Evolutionary conservation across 2,797 vertebrate species (phyloP).

Genomic region (Galagoides demidoff): DNA sequence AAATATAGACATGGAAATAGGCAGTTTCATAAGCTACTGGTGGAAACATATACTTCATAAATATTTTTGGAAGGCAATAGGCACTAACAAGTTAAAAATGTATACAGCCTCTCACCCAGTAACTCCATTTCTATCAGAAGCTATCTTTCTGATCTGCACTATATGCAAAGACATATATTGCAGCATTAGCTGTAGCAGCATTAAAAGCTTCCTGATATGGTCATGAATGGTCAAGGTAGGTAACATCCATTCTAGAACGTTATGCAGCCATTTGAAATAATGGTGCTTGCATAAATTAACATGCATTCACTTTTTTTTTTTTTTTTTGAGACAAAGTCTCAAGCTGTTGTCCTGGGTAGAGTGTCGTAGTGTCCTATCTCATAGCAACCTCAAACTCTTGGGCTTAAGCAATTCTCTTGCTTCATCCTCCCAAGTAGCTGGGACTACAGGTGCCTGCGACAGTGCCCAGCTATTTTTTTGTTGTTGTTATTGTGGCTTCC

Average conservation of each 20-base stretch:
- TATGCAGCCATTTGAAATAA: conserved; percentile 35
- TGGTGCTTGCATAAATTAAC: neutral
- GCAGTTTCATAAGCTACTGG: neutral
- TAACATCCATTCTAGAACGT: neutral
- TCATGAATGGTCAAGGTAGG: neutral
- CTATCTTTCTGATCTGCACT: conserved; percentile 49
- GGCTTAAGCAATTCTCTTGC: too few species aligned
- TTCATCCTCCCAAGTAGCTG: too few species aligned
- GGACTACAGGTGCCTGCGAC: too few species aligned
- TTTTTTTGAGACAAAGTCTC: too few species aligned
- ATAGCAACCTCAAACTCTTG: too few species aligned
- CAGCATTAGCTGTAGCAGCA: neutral
- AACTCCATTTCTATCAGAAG: conserved; percentile 47
- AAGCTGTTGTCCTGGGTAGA: too few species aligned
- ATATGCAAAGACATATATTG: neutral
- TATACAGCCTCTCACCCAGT: neutral
- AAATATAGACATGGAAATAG: neutral
- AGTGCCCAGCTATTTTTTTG: too few species aligned
- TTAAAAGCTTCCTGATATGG: neutral
- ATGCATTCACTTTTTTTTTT: neutral
- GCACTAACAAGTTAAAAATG: conserved; percentile 51
- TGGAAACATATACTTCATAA: neutral
- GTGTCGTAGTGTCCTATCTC: too few species aligned
- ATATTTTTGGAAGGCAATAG: conserved; percentile 7
- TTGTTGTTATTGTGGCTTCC: too few species aligned